Conservation (phyloP, 2,888 invertebrate species). For the Apamea crenata region DNA sequence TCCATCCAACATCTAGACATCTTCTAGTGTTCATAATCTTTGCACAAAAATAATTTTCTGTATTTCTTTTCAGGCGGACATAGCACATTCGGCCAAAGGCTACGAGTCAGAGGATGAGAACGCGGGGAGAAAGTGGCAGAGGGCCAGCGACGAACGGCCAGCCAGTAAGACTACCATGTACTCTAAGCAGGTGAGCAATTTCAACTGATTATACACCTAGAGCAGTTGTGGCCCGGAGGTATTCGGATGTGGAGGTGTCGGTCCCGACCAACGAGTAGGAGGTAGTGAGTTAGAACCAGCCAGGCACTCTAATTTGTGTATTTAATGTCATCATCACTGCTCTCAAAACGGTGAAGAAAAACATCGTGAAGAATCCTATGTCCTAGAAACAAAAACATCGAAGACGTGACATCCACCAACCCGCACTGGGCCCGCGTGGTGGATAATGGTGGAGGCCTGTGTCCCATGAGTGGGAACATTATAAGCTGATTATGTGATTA, state of each 20-base stretch:
- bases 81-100: constrained; percentile 92
- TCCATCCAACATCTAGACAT: background rate
- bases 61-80: constrained; percentile 90
- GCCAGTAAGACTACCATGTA: constrained; percentile 92
- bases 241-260: background rate
- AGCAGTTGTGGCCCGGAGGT: background rate
- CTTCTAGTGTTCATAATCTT: no score
- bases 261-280: background rate
- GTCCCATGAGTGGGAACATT: background rate
- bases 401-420: background rate
- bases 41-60: background rate
- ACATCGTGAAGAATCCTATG: background rate
- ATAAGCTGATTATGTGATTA: no score
- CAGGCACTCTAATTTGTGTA: background rate
- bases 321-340: background rate
- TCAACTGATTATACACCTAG: background rate
- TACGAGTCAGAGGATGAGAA: constrained; percentile 96
- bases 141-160: constrained; percentile 90
- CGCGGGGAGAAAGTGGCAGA: constrained; percentile 92
- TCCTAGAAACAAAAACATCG: background rate
- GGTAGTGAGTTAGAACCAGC: background rate
- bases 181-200: constrained; percentile 92
- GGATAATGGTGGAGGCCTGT: background rate
- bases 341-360: no score
- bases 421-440: background rate